A percentile compares a stretch with the other conserved stretches of the same genome.
These are phyloP conservation scores for Noctua fimbriata DNA, from an alignment of 2,888 invertebrate genomes.

Conservation along the genomic window DNA sequence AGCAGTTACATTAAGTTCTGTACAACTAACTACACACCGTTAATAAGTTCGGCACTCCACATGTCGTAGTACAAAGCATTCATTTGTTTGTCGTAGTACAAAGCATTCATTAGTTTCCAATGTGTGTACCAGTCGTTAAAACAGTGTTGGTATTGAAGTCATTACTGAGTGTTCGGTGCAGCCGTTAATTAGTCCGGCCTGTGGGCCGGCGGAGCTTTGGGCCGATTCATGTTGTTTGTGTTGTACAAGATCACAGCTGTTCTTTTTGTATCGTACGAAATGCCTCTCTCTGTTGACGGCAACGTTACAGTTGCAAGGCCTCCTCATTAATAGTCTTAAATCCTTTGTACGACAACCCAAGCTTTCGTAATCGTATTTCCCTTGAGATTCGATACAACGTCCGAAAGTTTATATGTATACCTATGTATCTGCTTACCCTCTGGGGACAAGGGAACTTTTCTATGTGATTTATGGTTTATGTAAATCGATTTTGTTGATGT, in stretches of 20 bases:
- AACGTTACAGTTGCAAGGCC: not conserved
- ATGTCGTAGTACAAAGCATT: constrained; percentile 2
- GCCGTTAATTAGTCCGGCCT: constrained; percentile 2
- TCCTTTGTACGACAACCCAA: not conserved
- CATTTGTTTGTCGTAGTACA: not conserved
- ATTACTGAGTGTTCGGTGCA: not conserved
- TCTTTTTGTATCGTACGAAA: not conserved
- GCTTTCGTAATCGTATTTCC: not conserved
- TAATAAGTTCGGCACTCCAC: constrained; percentile 23
- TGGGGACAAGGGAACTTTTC: not conserved
- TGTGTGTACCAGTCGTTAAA: constrained; percentile 1
- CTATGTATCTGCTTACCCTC: not conserved
- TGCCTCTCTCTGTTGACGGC: not conserved
- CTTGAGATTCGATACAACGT: not conserved
- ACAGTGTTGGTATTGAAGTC: constrained; percentile 6
- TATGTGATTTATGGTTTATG: constrained; percentile 16
- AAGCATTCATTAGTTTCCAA: constrained; percentile 2
- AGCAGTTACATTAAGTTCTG: not conserved
- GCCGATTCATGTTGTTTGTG: not conserved
- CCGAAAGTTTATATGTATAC: not conserved
- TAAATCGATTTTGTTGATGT: constrained; percentile 6
- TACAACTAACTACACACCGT: not conserved
- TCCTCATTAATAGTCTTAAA: not conserved
- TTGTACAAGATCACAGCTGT: too few relatives aligned
- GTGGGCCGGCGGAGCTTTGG: too few relatives aligned